phyloP scores from a whole-genome alignment of 2,888 invertebrate species.

The Cantharis rustica region DNA sequence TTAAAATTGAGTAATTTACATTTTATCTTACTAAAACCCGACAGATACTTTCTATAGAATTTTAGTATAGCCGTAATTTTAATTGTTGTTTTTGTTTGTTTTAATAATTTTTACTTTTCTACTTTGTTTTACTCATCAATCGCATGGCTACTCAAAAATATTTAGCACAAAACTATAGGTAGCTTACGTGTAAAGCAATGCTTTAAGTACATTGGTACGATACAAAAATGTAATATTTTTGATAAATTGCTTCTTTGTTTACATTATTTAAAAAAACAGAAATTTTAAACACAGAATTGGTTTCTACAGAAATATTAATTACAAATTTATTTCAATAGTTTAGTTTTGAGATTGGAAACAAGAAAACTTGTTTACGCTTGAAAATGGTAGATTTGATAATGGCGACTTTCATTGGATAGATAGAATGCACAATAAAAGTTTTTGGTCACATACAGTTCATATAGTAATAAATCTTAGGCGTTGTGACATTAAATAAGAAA shows the following conservation, averaged over 20 bases:
- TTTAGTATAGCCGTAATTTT: not conserved
- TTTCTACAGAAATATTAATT: not conserved
- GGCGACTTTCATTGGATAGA: not conserved
- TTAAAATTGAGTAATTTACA: not conserved
- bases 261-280: not conserved
- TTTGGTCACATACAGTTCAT: constrained; percentile 5
- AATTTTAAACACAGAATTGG: not conserved
- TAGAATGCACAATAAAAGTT: constrained; percentile 8
- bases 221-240: not conserved
- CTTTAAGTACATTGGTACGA: not conserved
- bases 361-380: not conserved
- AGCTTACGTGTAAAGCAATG: no score
- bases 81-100: not conserved
- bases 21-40: not conserved
- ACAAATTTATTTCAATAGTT: not conserved
- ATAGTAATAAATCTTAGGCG: constrained; percentile 19
- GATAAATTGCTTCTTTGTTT: not conserved
- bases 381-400: constrained; percentile 5
- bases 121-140: not conserved
- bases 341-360: not conserved
- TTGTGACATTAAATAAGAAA: constrained; percentile 14
- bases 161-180: not conserved
- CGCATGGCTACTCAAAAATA: not conserved
- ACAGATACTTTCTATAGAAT: not conserved
- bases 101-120: not conserved